Conservation (phyloP, 2,888 invertebrate genomes). For the Drosophila formosana region DNA sequence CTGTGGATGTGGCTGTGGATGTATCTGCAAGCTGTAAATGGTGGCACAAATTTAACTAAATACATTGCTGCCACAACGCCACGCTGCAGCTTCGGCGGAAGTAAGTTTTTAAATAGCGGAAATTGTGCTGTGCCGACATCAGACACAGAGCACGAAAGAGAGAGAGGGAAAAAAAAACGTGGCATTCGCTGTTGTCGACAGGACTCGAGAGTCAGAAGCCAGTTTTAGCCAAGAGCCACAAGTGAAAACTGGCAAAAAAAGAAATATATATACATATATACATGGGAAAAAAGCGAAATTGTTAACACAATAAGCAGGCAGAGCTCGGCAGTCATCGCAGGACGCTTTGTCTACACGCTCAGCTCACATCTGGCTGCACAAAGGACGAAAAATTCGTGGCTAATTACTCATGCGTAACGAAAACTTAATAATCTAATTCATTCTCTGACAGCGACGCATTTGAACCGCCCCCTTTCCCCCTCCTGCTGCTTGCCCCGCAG, state of each 20-base stretch:
- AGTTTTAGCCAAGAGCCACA: constrained; percentile 11
- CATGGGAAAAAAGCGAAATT: constrained; percentile 53
- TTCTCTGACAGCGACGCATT: constrained; percentile 24
- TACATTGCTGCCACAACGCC: constrained; percentile 22
- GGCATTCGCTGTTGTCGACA: constrained; percentile 53
- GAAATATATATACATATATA: background rate
- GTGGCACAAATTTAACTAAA: constrained; percentile 61
- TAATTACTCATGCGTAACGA: constrained; percentile 75
- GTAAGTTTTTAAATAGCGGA: constrained; percentile 79
- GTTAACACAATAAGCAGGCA: constrained; percentile 65
- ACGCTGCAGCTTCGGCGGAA: constrained; percentile 51
- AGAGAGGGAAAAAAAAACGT: constrained; percentile 46
- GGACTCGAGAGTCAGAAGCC: constrained; percentile 13
- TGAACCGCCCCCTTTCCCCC: too few relatives aligned
- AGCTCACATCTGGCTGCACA: constrained; percentile 20
- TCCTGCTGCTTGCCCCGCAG: background rate
- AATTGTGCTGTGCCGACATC: constrained; percentile 78
- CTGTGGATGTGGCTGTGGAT: background rate
- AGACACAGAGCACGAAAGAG: constrained; percentile 32
- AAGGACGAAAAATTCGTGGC: constrained; percentile 55
- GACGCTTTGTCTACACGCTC: background rate
- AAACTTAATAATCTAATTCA: constrained; percentile 72
- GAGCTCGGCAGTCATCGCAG: background rate
- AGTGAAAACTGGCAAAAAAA: constrained; percentile 21
- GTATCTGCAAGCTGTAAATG: constrained; percentile 28